Conservation (phyloP, 2,797 vertebrate genomes). For the Galagoides demidoff region DNA sequence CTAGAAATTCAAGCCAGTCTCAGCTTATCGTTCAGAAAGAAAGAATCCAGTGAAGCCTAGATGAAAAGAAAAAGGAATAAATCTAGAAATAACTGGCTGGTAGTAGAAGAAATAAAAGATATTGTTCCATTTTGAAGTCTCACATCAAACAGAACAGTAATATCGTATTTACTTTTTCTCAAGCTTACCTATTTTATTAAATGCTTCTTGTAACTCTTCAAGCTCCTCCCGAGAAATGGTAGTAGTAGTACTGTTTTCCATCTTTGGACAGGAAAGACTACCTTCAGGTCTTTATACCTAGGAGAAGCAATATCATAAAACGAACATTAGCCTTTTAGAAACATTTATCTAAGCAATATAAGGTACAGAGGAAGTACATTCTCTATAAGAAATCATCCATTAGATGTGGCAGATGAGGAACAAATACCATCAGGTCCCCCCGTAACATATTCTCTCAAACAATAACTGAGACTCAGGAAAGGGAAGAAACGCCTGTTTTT, state of each 20-base stretch:
- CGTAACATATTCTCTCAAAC: background rate
- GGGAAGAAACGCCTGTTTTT: background rate
- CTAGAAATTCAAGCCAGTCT: slow-evolving; percentile 66
- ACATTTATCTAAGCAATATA: background rate
- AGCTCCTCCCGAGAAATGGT: slow-evolving; percentile 96
- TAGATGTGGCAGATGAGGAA: slow-evolving; percentile 29
- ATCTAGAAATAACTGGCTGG: background rate
- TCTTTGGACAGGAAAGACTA: slow-evolving; percentile 74
- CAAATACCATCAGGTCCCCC: background rate
- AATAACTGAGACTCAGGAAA: background rate
- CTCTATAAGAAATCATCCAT: background rate
- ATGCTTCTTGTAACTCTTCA: slow-evolving; percentile 95
- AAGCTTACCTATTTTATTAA: slow-evolving; percentile 94
- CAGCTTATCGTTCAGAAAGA: slow-evolving; percentile 55
- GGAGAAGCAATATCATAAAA: slow-evolving; percentile 62
- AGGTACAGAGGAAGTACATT: background rate
- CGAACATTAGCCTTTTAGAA: slow-evolving; percentile 47
- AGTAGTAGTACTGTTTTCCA: slow-evolving; percentile 93
- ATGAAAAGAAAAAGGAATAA: background rate
- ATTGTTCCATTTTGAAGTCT: background rate
- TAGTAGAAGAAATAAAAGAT: background rate
- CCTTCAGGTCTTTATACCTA: slow-evolving; percentile 78
- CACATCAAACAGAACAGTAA: background rate
- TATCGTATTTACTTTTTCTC: background rate
- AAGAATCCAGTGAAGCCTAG: slow-evolving; percentile 52